Conservation (phyloP, 64 coral and sea anemone species). For the Montipora capricornis region DNA sequence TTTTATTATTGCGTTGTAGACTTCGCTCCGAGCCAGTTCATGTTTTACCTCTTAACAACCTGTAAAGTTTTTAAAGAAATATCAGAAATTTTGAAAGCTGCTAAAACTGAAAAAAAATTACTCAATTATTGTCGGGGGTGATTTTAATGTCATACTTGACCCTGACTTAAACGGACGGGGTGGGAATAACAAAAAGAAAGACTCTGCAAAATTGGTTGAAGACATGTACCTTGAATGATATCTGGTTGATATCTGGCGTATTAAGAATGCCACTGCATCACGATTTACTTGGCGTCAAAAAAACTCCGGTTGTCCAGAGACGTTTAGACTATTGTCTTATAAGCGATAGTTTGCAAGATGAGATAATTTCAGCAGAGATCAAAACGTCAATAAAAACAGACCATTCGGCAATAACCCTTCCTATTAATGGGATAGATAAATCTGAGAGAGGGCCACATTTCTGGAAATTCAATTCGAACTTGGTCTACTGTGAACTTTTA, state of each 20-base stretch:
- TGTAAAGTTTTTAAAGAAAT: too few relatives aligned
- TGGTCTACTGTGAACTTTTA: not conserved
- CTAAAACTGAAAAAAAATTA: too few relatives aligned
- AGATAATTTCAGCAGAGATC: not conserved
- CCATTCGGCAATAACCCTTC: not conserved
- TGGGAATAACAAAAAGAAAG: not conserved
- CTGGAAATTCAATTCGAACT: conserved; percentile 30
- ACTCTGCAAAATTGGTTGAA: not conserved
- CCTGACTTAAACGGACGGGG: not conserved
- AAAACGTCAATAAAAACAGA: not conserved
- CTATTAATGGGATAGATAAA: not conserved
- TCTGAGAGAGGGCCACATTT: not conserved
- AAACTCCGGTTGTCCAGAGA: too few relatives aligned
- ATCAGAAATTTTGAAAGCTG: too few relatives aligned
- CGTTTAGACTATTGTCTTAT: too few relatives aligned
- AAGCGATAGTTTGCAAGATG: not conserved
- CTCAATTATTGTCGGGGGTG: too few relatives aligned
- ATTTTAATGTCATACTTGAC: too few relatives aligned
- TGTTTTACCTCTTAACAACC: too few relatives aligned
- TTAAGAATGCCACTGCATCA: not conserved
- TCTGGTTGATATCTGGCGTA: conserved; percentile 5
- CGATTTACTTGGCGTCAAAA: too few relatives aligned
- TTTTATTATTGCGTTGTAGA: too few relatives aligned
- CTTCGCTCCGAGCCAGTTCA: too few relatives aligned
- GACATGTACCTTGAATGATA: not conserved